Conservation (phyloP, 2,888 invertebrate species). For the Tineola bisselliella region DNA sequence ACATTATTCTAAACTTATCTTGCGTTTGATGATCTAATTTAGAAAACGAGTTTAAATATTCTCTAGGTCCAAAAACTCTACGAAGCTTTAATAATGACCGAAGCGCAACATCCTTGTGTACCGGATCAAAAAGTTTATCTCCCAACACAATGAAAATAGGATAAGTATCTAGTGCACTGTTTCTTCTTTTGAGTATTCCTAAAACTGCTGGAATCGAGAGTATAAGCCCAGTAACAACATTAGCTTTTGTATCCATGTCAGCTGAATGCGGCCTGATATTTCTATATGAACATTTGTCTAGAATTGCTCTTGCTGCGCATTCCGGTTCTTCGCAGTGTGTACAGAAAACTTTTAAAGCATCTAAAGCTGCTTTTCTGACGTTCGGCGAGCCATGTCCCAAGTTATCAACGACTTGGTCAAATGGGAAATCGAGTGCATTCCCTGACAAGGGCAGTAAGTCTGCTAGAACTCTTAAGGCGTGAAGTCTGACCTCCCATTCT, state of each 20-base stretch:
- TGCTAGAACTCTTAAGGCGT: conserved; percentile 80
- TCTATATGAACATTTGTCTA: conserved; percentile 73
- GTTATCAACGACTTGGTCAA: conserved; percentile 80
- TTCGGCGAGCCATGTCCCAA: conserved; percentile 83
- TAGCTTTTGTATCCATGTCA: conserved; percentile 58
- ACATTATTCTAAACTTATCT: conserved; percentile 55
- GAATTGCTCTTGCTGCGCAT: conserved; percentile 71
- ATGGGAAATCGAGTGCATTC: conserved; percentile 73
- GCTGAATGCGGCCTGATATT: conserved; percentile 63
- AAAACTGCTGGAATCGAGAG: conserved; percentile 72
- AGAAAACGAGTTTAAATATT: conserved; percentile 70
- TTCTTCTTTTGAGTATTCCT: conserved; percentile 61
- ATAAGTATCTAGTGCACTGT: conserved; percentile 54
- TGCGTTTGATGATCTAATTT: conserved; percentile 54
- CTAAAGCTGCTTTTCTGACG: conserved; percentile 81
- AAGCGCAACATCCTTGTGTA: conserved; percentile 75
- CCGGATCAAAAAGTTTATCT: conserved; percentile 59
- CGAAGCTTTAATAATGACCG: conserved; percentile 76
- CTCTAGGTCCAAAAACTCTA: conserved; percentile 72
- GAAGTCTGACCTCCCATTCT: conserved; percentile 86
- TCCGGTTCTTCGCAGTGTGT: conserved; percentile 74
- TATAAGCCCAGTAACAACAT: conserved; percentile 72
- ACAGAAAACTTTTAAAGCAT: conserved; percentile 78
- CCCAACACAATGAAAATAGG: conserved; percentile 64
- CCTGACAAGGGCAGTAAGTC: conserved; percentile 81